Base-by-base conservation (phyloP, 2,113 vertebrate species). In the Phyllopteryx taeniolatus region DNA sequence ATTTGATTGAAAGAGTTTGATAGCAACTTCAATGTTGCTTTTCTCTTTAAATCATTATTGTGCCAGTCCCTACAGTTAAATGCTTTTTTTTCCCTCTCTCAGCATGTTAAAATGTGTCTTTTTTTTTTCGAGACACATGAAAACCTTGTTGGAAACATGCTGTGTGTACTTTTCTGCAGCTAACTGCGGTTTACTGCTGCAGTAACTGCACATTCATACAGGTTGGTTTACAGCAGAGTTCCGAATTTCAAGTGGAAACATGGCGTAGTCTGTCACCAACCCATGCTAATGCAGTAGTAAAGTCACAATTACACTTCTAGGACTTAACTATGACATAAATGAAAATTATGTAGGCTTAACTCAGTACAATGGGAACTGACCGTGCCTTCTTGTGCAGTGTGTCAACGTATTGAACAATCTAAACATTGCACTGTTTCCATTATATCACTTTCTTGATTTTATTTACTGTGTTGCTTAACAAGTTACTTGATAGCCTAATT, bases 401-500 rank as follows among this genome's bases (percentile, higher is more conserved):
- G 56, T 27, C 11, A 27, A 31, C 8, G 8, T 54, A 54, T n/a
- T 54, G 17, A 2, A 4, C 14, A 51, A 51, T 51, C 4, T 19
- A 5, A 17, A 15, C 17, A 17, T 51, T 51, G 17, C 17, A 51
- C 49, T 17, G n/a, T n/a, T n/a, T n/a, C n/a, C n/a, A n/a, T 5
- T 33, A 67, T 85, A 81, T 91, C 84, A 89, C 70, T 68, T 46
- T 2, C 72, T 56, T 70, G 57, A 76, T 65, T 79, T 86, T 76
- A 73, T 81, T 44, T 44, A 44, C 75, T 64, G 68, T 86, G 81
- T 84, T 80, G 51, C 82, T 85, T 85, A 85, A 87, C 78, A 85
- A 72, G 68, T 46, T 72, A 7, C 47, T 64, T 71, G 69, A 70
- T 70, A 69, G 35, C 35, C 35, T 39, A 39, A 39, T 39, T 69